phyloP scores from a whole-genome alignment of 2,797 vertebrate genomes.

The Melanotaenia boesemani region DNA sequence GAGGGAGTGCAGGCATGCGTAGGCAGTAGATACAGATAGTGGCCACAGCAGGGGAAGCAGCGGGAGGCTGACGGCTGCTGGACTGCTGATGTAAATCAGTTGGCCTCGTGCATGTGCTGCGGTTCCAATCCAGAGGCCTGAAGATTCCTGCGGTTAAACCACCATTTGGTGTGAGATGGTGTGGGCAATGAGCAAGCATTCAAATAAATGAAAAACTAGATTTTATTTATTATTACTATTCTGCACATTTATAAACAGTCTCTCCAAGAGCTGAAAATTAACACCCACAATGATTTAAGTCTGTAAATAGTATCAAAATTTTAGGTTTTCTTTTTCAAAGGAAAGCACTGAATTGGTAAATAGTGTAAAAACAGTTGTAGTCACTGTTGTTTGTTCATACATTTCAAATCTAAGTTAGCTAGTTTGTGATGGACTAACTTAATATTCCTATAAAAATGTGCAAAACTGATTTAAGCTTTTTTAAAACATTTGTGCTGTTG shows the following conservation, averaged over 20 bases:
- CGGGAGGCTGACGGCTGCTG: conserved; percentile 71
- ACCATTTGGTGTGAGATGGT: not conserved
- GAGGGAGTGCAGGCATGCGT: conserved; percentile 77
- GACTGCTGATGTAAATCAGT: conserved; percentile 75
- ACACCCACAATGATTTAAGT: not conserved
- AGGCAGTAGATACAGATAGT: conserved; percentile 77
- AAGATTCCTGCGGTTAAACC: conserved; percentile 46
- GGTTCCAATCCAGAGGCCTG: conserved; percentile 18
- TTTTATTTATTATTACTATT: not conserved
- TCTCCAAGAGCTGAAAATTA: not conserved
- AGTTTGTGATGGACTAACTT: too few relatives aligned
- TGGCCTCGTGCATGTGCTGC: conserved; percentile 11
- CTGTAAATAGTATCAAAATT: not conserved
- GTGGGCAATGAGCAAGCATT: not conserved
- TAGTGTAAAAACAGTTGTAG: too few relatives aligned
- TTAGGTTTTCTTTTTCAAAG: too few relatives aligned
- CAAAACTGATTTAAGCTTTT: too few relatives aligned
- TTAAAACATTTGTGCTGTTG: too few relatives aligned
- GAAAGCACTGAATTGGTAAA: too few relatives aligned
- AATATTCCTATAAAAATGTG: too few relatives aligned
- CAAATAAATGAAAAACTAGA: too few relatives aligned
- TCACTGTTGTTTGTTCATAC: too few relatives aligned
- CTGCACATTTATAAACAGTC: not conserved
- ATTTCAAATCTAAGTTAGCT: too few relatives aligned
- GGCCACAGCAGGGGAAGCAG: conserved; percentile 67